A percentile compares a stretch with the other conserved stretches of the same genome.
Evolutionary conservation across 2,797 vertebrate genomes (phyloP).

Genomic region (Anomalospiza imberbis): DNA sequence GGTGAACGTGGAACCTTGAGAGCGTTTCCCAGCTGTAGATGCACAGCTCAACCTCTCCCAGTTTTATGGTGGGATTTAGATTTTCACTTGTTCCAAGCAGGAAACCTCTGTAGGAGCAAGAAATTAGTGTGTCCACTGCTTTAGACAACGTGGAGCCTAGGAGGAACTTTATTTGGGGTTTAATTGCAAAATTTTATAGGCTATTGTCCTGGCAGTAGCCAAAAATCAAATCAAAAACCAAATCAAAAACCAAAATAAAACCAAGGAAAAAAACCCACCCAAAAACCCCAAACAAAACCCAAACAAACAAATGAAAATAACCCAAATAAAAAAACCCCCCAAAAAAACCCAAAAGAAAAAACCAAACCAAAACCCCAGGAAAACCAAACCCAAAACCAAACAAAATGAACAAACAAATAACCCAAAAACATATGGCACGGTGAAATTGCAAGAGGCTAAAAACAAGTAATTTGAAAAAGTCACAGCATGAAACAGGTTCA

Average conservation of each 20-base stretch:
- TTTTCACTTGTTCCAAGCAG: background rate
- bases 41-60: no score
- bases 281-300: background rate
- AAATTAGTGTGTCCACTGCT: background rate
- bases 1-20: accelerated
- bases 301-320: background rate
- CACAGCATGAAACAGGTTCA: background rate
- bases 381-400: background rate
- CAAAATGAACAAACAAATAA: background rate
- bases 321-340: background rate
- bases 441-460: background rate
- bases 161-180: background rate
- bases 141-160: accelerated
- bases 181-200: accelerated
- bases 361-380: background rate
- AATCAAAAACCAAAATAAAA: no score
- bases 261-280: accelerated
- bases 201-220: background rate
- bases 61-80: no score
- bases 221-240: background rate
- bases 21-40: accelerated
- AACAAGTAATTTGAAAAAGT: background rate
- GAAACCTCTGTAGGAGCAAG: background rate
- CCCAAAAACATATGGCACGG: background rate
- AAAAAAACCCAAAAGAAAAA: background rate